Evolutionary conservation across 64 coral and sea anemone genomes (phyloP).

Genomic region (Montipora efflorescens): DNA sequence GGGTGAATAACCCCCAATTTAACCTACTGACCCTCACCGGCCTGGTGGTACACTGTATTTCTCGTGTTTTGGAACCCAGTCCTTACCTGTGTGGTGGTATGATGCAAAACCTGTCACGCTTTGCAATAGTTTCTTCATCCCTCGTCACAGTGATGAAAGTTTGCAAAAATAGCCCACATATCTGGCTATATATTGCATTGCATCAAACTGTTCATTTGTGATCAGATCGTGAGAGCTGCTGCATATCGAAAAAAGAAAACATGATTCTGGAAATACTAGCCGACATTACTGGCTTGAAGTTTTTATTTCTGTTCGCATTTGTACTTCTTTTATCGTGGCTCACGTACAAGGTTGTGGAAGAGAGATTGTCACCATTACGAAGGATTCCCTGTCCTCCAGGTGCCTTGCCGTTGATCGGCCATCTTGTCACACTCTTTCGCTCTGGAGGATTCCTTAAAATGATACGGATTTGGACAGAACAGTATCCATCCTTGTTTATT

Average conservation of each 20-base stretch:
- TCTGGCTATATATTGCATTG: no score
- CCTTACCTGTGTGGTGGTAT: no score
- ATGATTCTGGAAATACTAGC: slow-evolving; percentile 14
- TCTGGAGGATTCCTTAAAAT: not conserved
- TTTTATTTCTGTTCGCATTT: not conserved
- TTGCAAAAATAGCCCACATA: no score
- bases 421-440: slow-evolving; percentile 26
- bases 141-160: no score
- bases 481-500: slow-evolving; percentile 45
- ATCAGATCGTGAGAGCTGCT: no score
- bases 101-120: no score
- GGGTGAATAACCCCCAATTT: no score
- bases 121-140: no score
- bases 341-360: slow-evolving; percentile 50
- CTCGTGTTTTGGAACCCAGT: no score
- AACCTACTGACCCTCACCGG: no score
- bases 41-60: no score
- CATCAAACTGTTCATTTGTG: no score
- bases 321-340: slow-evolving; percentile 3
- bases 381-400: slow-evolving; percentile 66
- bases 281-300: not conserved
- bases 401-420: slow-evolving; percentile 49
- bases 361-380: slow-evolving; percentile 47
- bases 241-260: not conserved
- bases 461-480: slow-evolving; percentile 31